A percentile compares a stretch with the other conserved stretches of the same genome.
Evolutionary conservation across 2,888 invertebrate species (phyloP).

Genomic region (Drosophila emarginata): DNA sequence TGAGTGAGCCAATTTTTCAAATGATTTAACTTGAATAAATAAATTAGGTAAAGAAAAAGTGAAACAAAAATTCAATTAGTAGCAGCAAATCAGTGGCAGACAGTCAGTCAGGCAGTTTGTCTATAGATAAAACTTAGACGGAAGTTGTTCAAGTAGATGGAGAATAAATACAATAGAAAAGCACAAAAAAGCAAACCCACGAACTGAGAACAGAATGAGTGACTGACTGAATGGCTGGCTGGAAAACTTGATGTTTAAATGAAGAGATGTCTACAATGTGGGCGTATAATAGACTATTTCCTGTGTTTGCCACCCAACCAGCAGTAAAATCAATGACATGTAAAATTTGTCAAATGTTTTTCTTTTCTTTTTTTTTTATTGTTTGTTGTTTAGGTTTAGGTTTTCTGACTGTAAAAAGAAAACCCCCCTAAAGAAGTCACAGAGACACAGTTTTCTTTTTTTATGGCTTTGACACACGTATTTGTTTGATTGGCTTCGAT

Average conservation of each 20-base stretch:
- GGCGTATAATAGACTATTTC: constrained; percentile 58
- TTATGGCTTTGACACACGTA: constrained; percentile 41
- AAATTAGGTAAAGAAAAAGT: constrained; percentile 37
- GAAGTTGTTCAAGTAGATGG: constrained; percentile 33
- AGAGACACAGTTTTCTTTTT: constrained; percentile 20
- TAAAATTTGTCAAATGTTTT: constrained; percentile 62
- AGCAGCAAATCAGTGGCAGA: constrained; percentile 37
- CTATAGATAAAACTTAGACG: constrained; percentile 28
- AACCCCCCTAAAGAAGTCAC: constrained; percentile 25
- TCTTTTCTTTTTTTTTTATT: constrained; percentile 16
- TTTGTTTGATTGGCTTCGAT: constrained; percentile 31
- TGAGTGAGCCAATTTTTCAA: constrained; percentile 38
- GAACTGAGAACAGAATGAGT: constrained; percentile 14
- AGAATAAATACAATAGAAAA: constrained; percentile 14
- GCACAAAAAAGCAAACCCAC: not conserved
- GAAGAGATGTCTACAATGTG: constrained; percentile 26
- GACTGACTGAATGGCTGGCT: constrained; percentile 31
- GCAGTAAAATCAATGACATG: constrained; percentile 50
- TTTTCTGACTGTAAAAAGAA: not conserved
- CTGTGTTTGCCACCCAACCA: constrained; percentile 49
- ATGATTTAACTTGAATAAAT: constrained; percentile 44
- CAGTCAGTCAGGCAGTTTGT: constrained; percentile 21
- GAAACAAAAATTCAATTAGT: constrained; percentile 49
- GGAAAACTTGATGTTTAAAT: constrained; percentile 24
- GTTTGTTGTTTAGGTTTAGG: not conserved